phyloP scores from a whole-genome alignment of 2,888 invertebrate genomes.

The Drosophila stalkeri region DNA sequence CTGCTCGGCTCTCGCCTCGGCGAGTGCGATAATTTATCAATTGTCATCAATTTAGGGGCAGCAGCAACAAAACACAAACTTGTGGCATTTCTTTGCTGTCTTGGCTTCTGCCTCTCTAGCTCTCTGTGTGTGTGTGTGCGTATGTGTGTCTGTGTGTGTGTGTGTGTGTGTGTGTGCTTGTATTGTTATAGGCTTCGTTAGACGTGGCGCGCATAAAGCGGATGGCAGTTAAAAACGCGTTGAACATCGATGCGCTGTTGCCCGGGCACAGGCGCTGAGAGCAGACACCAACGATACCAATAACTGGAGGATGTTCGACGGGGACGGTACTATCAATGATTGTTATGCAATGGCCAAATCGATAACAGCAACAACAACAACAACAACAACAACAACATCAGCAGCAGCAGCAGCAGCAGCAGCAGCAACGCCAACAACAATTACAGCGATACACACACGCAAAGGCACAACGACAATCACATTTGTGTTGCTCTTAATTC shows the following conservation, averaged over 20 bases:
- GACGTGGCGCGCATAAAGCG: conserved; percentile 43
- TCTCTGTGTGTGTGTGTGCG: conserved; percentile 8
- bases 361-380: conserved; percentile 46
- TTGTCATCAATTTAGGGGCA: conserved; percentile 80
- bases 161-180: conserved; percentile 12
- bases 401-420: background rate
- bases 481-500: conserved; percentile 71
- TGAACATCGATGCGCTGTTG: conserved; percentile 49
- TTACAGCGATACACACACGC: conserved; percentile 62
- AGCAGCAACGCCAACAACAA: conserved; percentile 14
- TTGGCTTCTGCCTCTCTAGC: conserved; percentile 20
- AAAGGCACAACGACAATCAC: conserved; percentile 61
- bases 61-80: conserved; percentile 37
- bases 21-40: conserved; percentile 81
- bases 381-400: conserved; percentile 31
- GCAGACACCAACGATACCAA: conserved; percentile 30
- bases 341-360: conserved; percentile 77
- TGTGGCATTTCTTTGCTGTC: conserved; percentile 71
- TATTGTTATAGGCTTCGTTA: conserved; percentile 57
- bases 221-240: conserved; percentile 65
- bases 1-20: conserved; percentile 29
- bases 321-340: conserved; percentile 48
- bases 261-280: conserved; percentile 34
- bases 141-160: conserved; percentile 7
- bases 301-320: conserved; percentile 46